These are phyloP conservation scores for Drosophila serrata DNA, from an alignment of 1,140 invertebrate genomes.

Conservation along the genomic window DNA sequence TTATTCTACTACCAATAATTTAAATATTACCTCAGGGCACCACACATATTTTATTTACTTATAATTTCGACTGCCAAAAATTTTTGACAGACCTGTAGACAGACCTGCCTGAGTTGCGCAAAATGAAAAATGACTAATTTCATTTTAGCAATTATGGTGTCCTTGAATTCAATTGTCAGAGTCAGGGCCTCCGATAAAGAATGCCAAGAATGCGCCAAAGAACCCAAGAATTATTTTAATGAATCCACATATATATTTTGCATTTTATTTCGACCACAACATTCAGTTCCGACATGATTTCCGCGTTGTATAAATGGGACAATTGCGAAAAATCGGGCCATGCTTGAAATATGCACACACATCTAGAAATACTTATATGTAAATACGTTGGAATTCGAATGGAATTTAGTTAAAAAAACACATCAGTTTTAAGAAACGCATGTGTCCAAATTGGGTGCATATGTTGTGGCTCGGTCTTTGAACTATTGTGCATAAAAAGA, in stretches of 20 bases:
- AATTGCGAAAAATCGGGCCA: conserved; percentile 8
- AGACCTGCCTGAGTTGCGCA: conserved; percentile 48
- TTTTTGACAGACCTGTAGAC: conserved; percentile 45
- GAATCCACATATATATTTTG: conserved; percentile 6
- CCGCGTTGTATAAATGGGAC: conserved; percentile 39
- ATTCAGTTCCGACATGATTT: conserved; percentile 18
- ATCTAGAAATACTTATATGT: not conserved
- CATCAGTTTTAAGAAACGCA: conserved; percentile 39
- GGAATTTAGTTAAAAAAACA: conserved; percentile 59
- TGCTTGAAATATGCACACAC: conserved; percentile 9
- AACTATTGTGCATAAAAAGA: not conserved
- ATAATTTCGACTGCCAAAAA: conserved; percentile 35
- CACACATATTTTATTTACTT: conserved; percentile 1
- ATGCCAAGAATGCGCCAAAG: conserved; percentile 43
- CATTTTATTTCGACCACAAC: conserved; percentile 6
- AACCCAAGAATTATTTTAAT: conserved; percentile 24
- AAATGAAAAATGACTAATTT: conserved; percentile 66
- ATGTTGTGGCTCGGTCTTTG: conserved; percentile 11
- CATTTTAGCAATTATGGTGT: conserved; percentile 67
- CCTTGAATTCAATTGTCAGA: conserved; percentile 79
- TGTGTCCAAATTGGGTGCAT: conserved; percentile 42
- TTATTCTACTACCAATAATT: not conserved
- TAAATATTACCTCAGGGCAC: conserved; percentile 13
- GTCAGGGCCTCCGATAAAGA: conserved; percentile 65
- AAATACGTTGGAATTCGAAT: conserved; percentile 43